Evolutionary conservation across 2,888 invertebrate species (phyloP), one percentile per base, ranked within the genome.

Genomic region (Melinaea menophilus): DNA sequence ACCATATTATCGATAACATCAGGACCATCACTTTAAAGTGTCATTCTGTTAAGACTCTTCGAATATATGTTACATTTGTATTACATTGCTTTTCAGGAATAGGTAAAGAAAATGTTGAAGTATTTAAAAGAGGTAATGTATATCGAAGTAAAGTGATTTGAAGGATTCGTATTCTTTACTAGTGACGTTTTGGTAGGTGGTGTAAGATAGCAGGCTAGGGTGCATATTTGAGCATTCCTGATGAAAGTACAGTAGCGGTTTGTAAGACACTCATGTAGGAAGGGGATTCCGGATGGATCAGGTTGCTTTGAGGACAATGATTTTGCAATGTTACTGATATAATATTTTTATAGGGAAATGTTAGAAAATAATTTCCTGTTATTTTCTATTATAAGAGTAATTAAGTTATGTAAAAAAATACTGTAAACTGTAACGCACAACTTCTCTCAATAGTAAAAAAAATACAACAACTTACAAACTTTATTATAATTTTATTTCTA

Each of bases 211-310:
- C 84, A 84, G 75, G 69, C 73, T 75, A 82, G 86, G 88, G 87
- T 89, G 86, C 88, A 88, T 88, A 86, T 88, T 85, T 86, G 82
- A 88, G 86, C 79, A 80, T 75, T 78, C 79, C 73, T 80, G 81
- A 74, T 75, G 75, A 74, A 71, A 74, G 74, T 72, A 72, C 72
- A 72, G 73, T 71, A 69, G 68, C 67, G 69, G 66, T 59, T 64
- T 61, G 69, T 67, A 69, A 72, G 70, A 71, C 73, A 70, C 70
- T 71, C 67, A 65, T 65, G 61, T 64, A 59, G 67, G 61, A 64
- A 65, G 65, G 62, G 69, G 70, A 64, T 70, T 71, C 58, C 63
- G 61, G 47, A 64, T 61, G 66, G 67, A 69, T 69, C 64, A 66
- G 66, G 70, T 71, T 69, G 67, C 67, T 65, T 62, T 65, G 59